Evolutionary conservation across 2,888 invertebrate species (phyloP).

Genomic region (Dastarcus helophoroides): DNA sequence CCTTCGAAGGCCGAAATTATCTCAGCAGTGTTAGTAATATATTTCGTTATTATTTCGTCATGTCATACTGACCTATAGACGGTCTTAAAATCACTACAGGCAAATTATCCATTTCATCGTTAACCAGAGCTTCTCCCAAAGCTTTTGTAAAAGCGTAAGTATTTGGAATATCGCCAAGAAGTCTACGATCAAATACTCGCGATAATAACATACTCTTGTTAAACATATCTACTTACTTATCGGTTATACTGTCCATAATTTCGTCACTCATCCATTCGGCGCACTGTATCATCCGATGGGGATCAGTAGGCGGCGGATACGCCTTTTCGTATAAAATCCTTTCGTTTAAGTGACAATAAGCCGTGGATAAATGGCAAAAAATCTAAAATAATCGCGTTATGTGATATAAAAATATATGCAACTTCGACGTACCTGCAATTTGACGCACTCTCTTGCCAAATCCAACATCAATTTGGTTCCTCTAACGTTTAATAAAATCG

Average conservation of each 20-base stretch:
- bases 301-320: conserved; percentile 67
- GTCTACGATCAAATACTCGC: conserved; percentile 32
- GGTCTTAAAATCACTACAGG: conserved; percentile 76
- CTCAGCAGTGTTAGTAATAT: too few relatives aligned
- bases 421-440: conserved; percentile 56
- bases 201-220: background rate
- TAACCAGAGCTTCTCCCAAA: conserved; percentile 72
- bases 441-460: conserved; percentile 64
- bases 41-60: too few relatives aligned
- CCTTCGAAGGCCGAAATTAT: too few relatives aligned
- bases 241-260: conserved; percentile 48
- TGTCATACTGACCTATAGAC: conserved; percentile 63
- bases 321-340: conserved; percentile 66
- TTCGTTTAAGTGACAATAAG: conserved; percentile 79
- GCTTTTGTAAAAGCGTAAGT: conserved; percentile 93
- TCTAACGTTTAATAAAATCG: conserved; percentile 83
- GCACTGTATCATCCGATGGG: conserved; percentile 57
- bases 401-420: too few relatives aligned
- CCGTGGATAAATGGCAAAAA: conserved; percentile 72
- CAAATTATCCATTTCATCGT: conserved; percentile 62
- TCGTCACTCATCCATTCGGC: conserved; percentile 66
- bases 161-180: conserved; percentile 71
- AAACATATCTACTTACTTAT: conserved; percentile 33
- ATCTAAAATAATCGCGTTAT: conserved; percentile 39
- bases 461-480: conserved; percentile 83